Conservation (phyloP, 1,140 invertebrate species). For the Trinorchestia longiramus region DNA sequence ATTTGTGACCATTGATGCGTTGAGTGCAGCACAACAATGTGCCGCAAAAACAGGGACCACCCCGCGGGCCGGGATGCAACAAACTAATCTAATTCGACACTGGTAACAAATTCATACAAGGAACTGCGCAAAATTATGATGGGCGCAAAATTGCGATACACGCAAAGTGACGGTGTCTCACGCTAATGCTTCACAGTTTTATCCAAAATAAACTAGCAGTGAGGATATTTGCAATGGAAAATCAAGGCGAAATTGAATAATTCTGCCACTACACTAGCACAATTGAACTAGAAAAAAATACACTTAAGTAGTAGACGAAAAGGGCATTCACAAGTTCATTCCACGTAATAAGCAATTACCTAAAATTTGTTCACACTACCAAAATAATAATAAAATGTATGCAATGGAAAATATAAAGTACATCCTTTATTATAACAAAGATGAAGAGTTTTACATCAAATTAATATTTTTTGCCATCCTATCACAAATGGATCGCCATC, state of each 20-base stretch:
- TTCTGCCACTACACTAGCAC: background rate
- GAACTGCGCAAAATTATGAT: background rate
- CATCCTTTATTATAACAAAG: background rate
- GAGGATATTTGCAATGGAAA: background rate
- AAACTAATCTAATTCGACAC: background rate
- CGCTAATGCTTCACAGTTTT: background rate
- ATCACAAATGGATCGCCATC: no score
- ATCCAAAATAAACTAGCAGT: background rate
- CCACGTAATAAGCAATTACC: background rate
- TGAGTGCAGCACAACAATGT: background rate
- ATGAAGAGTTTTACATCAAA: no score
- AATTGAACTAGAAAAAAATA: background rate
- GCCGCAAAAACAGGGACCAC: background rate
- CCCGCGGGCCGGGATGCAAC: background rate
- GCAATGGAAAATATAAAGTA: background rate
- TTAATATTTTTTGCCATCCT: no score
- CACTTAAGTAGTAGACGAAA: background rate
- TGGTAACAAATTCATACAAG: background rate
- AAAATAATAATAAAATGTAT: background rate
- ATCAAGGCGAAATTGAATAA: background rate
- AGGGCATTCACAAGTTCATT: background rate
- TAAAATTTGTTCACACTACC: background rate
- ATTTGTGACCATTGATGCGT: background rate
- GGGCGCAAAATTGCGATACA: background rate
- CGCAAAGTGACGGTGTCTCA: background rate